Percentiles rank a stretch among this genome's conserved stretches.
phyloP scores from a whole-genome alignment of 2,888 invertebrate species.

The Empis livida region DNA sequence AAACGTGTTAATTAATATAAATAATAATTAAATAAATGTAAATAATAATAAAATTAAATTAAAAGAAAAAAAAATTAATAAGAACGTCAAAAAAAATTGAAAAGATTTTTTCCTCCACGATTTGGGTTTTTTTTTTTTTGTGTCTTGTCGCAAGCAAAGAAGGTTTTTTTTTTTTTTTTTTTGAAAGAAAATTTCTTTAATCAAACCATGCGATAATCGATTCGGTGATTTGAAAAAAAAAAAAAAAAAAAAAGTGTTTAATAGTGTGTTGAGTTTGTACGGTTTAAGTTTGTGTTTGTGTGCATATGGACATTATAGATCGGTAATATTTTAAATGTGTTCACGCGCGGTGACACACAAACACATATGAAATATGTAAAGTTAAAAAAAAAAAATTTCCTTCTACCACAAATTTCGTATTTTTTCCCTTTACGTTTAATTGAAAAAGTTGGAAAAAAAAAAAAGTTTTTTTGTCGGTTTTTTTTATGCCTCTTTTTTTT shows the following conservation, averaged over 20 bases:
- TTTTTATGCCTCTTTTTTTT: neutral
- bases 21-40: no score
- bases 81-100: neutral
- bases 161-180: no score
- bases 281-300: no score
- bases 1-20: no score
- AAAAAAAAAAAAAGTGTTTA: neutral
- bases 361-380: slow-evolving; percentile 16
- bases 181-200: neutral
- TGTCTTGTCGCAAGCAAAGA: no score
- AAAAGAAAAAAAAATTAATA: neutral
- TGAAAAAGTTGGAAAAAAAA: no score
- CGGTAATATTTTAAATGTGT: slow-evolving; percentile 5
- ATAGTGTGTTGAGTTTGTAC: no score
- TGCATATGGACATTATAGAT: neutral
- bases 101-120: neutral
- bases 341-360: slow-evolving; percentile 19
- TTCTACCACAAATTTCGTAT: neutral
- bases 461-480: neutral
- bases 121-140: neutral
- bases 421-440: neutral
- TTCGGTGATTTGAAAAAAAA: slow-evolving; percentile 1
- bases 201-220: slow-evolving; percentile 11
- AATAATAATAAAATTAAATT: no score
- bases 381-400: slow-evolving; percentile 12